Percentiles rank a stretch among this genome's conserved stretches.
phyloP scores from a whole-genome alignment of 2,888 invertebrate genomes.

The Tachystola acroxantha region DNA sequence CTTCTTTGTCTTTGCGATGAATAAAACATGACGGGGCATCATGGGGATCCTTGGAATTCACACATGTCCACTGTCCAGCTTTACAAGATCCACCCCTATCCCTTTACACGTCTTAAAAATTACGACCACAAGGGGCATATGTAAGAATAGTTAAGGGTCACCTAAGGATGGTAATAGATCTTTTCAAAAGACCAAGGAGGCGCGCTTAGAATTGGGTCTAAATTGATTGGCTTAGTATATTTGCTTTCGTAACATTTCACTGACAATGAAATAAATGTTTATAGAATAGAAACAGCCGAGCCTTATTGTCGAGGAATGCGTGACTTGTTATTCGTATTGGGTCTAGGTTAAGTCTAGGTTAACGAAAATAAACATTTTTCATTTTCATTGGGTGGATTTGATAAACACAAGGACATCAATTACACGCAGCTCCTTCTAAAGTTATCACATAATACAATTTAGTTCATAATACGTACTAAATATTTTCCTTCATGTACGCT shows the following conservation, averaged over 20 bases:
- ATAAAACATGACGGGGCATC: constrained; percentile 60
- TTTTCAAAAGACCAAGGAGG: constrained; percentile 25
- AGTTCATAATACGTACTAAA: too few relatives aligned
- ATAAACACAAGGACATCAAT: too few relatives aligned
- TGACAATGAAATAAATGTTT: too few relatives aligned
- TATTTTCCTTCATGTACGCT: too few relatives aligned
- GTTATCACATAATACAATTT: too few relatives aligned
- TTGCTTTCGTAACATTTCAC: constrained; percentile 5
- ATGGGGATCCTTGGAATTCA: constrained; percentile 41
- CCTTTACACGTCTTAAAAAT: not conserved
- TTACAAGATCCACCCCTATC: constrained; percentile 19
- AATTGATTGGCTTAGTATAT: constrained; percentile 36
- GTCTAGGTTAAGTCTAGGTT: too few relatives aligned
- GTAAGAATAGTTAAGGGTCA: constrained; percentile 15
- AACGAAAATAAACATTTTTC: too few relatives aligned
- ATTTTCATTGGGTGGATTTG: too few relatives aligned
- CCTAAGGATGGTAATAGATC: constrained; percentile 27
- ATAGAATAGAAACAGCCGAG: too few relatives aligned
- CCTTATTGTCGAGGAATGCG: constrained; percentile 5
- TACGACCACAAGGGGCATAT: not conserved
- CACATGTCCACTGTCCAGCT: constrained; percentile 34
- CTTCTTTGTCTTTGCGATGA: constrained; percentile 57
- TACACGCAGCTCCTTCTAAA: too few relatives aligned
- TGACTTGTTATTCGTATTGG: too few relatives aligned
- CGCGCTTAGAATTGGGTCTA: constrained; percentile 31